Evolutionary conservation across 2,797 vertebrate species (phyloP), one percentile per base, ranked within the genome.

Genomic region (Anableps anableps): DNA sequence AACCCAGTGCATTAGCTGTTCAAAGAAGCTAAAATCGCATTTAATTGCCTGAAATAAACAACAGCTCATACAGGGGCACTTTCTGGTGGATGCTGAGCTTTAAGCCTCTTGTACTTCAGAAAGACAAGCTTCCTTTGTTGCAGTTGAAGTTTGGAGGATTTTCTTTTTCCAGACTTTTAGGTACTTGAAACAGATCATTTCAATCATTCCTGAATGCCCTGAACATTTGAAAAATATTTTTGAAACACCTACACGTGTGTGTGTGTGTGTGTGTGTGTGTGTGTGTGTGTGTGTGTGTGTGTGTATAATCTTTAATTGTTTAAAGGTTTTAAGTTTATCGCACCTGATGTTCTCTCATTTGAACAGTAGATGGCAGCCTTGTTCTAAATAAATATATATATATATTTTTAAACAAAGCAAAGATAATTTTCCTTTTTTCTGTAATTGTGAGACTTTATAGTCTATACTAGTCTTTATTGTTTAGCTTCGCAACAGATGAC

Each of bases 291-390:
- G n/a, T n/a, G n/a, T n/a, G n/a, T n/a, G n/a, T n/a, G n/a, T n/a
- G n/a, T n/a, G n/a, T n/a, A n/a, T n/a, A 21, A 64, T 21, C 16
- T 64, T 31, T 17, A 8, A 16, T 34, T 31, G 29, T 62, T 60
- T 60, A 2, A 60, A 62, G 31, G 14, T 60, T 60, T 31, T 7
- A 34, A 8, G 58, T 34, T 62, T 8, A 19, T 62, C 34, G 13
- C 29, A 62, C 7, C 60, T 50, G 48, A 43, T 36, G 34, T 31
- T 38, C 4, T 23, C 19, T 19, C 0, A 0, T 64, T 29, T 51
- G 16, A 86, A 64, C 94, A 83, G 45, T 1, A 91, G 93, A 76
- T 80, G 92, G 86, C 86, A 88, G 77, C 82, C 88, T 75, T 72
- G 74, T 26, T 64, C 55, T 53, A 79, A 45, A 68, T 2, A 19